Evolutionary conservation across 2,888 invertebrate species (phyloP).

Genomic region (Atherix ibis): DNA sequence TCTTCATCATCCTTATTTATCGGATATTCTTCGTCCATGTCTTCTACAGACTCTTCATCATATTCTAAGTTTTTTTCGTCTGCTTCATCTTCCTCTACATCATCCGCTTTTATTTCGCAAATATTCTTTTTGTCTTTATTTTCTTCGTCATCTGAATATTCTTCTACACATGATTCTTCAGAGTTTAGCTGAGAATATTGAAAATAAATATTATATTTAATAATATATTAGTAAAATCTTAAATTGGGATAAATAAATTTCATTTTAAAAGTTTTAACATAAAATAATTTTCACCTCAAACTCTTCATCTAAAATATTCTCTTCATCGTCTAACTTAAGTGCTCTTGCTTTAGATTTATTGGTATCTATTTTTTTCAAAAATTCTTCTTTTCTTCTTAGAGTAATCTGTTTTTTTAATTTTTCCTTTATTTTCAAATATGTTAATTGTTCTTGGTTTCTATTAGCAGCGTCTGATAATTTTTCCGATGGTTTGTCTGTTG

Average conservation of each 20-base stretch:
- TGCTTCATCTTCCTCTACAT: constrained; percentile 11
- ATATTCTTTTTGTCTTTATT: constrained; percentile 3
- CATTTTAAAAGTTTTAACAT: too few relatives aligned
- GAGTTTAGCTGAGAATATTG: too few relatives aligned
- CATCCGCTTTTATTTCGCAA: constrained; percentile 4
- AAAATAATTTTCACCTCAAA: too few relatives aligned
- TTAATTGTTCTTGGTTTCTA: constrained; percentile 56
- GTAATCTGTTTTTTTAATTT: constrained; percentile 56
- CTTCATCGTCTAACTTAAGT: constrained; percentile 10
- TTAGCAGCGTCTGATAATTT: constrained; percentile 24
- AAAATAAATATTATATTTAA: too few relatives aligned
- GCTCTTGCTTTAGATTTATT: constrained; percentile 15
- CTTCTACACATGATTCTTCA: constrained; percentile 18
- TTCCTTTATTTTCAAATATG: constrained; percentile 50
- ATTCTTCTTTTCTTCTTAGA: constrained; percentile 49
- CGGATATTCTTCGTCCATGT: constrained; percentile 15
- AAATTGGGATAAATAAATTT: too few relatives aligned
- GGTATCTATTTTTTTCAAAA: constrained; percentile 39
- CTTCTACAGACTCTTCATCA: constrained; percentile 18
- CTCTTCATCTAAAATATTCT: constrained; percentile 1
- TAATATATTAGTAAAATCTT: too few relatives aligned
- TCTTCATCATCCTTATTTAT: constrained; percentile 14
- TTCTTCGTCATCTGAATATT: constrained; percentile 28
- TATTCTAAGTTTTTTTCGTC: constrained; percentile 14
- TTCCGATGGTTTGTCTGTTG: constrained; percentile 21